Conservation (phyloP, 2,797 vertebrate genomes). For the Odontamblyopus rebecca region DNA sequence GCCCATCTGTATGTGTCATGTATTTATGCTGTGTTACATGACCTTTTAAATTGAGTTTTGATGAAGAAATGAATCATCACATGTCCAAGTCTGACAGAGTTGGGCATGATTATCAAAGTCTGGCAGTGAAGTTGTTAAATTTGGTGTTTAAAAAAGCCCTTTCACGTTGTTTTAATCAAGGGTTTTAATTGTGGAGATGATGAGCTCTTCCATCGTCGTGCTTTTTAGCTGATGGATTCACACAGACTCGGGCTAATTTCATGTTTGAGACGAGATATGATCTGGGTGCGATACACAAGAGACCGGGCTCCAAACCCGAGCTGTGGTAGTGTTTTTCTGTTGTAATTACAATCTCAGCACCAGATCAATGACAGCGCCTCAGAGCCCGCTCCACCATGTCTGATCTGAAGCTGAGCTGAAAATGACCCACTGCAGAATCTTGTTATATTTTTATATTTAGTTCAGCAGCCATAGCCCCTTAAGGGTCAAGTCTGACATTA, state of each 20-base stretch:
- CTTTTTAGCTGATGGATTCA: conserved; percentile 14
- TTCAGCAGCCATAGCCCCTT: conserved; percentile 17
- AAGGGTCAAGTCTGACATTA: too few relatives aligned
- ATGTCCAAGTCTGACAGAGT: too few relatives aligned
- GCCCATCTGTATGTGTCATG: too few relatives aligned
- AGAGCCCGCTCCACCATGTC: conserved; percentile 7
- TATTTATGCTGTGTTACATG: too few relatives aligned
- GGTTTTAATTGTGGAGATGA: neutral
- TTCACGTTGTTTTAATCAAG: neutral
- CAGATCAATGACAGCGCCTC: conserved; percentile 37
- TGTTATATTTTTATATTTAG: conserved; percentile 29
- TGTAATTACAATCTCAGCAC: conserved; percentile 45
- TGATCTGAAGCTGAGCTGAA: conserved; percentile 16
- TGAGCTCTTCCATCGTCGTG: neutral
- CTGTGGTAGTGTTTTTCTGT: conserved; percentile 27
- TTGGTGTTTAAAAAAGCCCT: too few relatives aligned
- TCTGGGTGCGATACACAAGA: conserved; percentile 19
- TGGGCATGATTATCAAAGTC: too few relatives aligned
- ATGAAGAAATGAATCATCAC: too few relatives aligned
- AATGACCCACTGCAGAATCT: conserved; percentile 20
- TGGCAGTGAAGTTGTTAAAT: too few relatives aligned
- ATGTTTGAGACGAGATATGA: conserved; percentile 23
- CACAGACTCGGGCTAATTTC: conserved; percentile 12
- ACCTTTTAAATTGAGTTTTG: too few relatives aligned
- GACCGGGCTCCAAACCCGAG: neutral